phyloP scores from a whole-genome alignment of 2,888 invertebrate genomes.

The Agrotis clavis region DNA sequence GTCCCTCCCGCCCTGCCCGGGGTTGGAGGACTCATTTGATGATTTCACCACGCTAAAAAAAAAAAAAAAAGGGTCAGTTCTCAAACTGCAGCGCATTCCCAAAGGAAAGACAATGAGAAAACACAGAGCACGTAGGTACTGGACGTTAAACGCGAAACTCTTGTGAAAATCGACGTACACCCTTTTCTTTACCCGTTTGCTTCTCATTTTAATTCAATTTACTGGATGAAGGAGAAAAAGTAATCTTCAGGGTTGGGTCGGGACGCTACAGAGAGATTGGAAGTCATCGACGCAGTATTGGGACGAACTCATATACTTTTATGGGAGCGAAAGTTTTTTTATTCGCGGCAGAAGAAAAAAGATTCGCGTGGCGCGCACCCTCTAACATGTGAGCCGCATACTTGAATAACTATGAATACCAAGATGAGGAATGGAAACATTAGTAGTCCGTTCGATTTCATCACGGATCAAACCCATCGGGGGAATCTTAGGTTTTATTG shows the following conservation, averaged over 20 bases:
- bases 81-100: slow-evolving; percentile 4
- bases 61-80: background rate
- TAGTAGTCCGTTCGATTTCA: slow-evolving; percentile 79
- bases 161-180: slow-evolving; percentile 84
- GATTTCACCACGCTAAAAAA: no score
- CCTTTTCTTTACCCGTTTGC: slow-evolving; percentile 88
- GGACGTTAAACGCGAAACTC: slow-evolving; percentile 81
- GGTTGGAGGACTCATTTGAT: no score
- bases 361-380: slow-evolving; percentile 82
- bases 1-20: no score
- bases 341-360: slow-evolving; percentile 86
- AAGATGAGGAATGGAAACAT: slow-evolving; percentile 78
- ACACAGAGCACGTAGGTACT: slow-evolving; percentile 70
- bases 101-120: slow-evolving; percentile 69
- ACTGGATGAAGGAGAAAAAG: slow-evolving; percentile 89
- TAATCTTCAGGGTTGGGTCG: slow-evolving; percentile 89
- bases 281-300: slow-evolving; percentile 89
- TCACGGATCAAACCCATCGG: slow-evolving; percentile 73
- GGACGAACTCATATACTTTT: slow-evolving; percentile 91
- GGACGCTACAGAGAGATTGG: slow-evolving; percentile 89
- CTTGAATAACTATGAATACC: slow-evolving; percentile 79
- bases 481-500: slow-evolving; percentile 66
- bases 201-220: slow-evolving; percentile 91
- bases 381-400: slow-evolving; percentile 80
- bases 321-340: slow-evolving; percentile 88